These are phyloP conservation scores for Chamaea fasciata DNA, from an alignment of 2,113 vertebrate species.

Conservation along the genomic window DNA sequence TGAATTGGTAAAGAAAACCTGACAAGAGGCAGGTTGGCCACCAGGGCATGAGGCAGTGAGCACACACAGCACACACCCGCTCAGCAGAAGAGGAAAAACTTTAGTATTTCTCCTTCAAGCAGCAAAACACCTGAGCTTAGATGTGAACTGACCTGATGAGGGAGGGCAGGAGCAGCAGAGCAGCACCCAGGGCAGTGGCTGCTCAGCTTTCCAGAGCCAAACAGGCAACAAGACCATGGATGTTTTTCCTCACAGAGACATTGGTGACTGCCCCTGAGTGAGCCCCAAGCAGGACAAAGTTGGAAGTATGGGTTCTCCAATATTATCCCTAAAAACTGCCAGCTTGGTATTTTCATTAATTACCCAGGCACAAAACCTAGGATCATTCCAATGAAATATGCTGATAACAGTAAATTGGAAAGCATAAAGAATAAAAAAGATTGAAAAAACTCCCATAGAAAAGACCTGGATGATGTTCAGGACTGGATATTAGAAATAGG, in stretches of 20 bases:
- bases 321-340: background rate
- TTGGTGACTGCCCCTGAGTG: background rate
- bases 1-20: background rate
- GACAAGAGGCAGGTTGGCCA: background rate
- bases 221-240: background rate
- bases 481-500: background rate
- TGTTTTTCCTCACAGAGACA: background rate
- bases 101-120: background rate
- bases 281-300: background rate
- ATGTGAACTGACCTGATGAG: background rate
- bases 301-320: background rate
- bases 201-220: background rate
- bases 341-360: background rate
- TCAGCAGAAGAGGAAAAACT: background rate
- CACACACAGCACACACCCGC: background rate
- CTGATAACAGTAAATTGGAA: background rate
- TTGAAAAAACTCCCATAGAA: background rate
- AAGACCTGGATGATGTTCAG: background rate
- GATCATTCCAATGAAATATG: background rate
- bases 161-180: background rate
- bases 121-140: background rate
- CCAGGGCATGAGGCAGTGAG: background rate
- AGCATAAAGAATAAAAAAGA: background rate
- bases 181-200: background rate
- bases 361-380: background rate